Base-by-base conservation (phyloP, 2,888 invertebrate species). In the Tolmerus cingulatus region DNA sequence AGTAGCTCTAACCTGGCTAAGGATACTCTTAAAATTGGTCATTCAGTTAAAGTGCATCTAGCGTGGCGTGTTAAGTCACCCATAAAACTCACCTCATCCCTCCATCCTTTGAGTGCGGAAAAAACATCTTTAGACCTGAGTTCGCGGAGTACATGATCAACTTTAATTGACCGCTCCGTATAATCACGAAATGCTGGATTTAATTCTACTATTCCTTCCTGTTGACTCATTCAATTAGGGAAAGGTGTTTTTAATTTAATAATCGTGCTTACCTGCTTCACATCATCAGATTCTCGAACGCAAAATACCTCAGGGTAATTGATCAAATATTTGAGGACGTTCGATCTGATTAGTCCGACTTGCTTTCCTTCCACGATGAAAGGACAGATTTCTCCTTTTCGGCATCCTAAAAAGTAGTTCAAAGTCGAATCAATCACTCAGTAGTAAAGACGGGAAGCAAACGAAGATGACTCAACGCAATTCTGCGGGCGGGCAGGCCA, bases 121-220 rank as follows among this genome's bases (percentile, higher is more conserved):
- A 98, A 96, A 90, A 95, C 94, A 90, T 96, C 95, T 90, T 97
- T 95, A 89, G 94, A 94, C 88, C 96, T 94, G 91, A 98, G 94
- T 91, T 96, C 95, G 90, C 95, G 94, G 90, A 98, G 93, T 88
- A 98, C 96, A 91, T 95, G 94, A 89, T 97, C 97, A 78, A 98
- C 94, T 91, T 95, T 95, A 86, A 94, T 94, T 88, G 96, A 96
- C 90, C 97, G 94, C 91, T 97, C 96, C 89, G 96, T 95, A 91
- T 97, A 97, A 91, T 97, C 97, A 91, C 97, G 94, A 92, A 97
- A 97, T 86, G 97, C 96, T 89, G 97, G 97, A 93, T 97, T 97
- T 89, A 98, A 93, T 92, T 97, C 96, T 78, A 98, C 96, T 92
- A 95, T 90, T 95, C 95, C 92, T 95, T 94, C 92, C 74, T 66